Conservation (phyloP, 2,797 vertebrate species). For the Gobionotothen gibberifrons region DNA sequence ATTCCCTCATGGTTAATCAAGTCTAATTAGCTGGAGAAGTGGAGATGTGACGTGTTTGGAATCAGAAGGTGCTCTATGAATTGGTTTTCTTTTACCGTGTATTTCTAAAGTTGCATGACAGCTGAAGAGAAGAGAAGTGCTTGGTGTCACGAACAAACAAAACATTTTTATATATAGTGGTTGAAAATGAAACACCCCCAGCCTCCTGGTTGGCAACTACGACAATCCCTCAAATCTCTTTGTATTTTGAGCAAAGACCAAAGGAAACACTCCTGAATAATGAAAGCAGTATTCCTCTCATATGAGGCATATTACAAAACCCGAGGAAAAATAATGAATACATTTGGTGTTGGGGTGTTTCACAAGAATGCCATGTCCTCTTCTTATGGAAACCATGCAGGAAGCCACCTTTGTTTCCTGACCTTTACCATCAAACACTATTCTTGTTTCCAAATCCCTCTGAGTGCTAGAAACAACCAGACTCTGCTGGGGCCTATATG, state of each 20-base stretch:
- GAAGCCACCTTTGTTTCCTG: conserved; percentile 78
- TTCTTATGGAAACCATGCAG: conserved; percentile 56
- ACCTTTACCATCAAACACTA: conserved; percentile 87
- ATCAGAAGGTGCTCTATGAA: conserved; percentile 26
- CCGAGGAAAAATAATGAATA: conserved; percentile 80
- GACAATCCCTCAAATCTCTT: conserved; percentile 76
- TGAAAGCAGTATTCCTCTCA: conserved; percentile 58
- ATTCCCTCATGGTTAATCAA: conserved; percentile 66
- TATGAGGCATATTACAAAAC: conserved; percentile 76
- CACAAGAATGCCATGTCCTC: conserved; percentile 58
- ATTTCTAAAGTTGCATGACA: conserved; percentile 16
- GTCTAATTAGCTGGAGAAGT: conserved; percentile 58
- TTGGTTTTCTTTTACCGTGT: conserved; percentile 9
- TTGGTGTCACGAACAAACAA: conserved; percentile 83
- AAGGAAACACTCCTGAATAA: conserved; percentile 72
- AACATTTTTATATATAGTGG: conserved; percentile 86
- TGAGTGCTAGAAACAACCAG: conserved; percentile 76
- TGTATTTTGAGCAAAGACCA: conserved; percentile 68
- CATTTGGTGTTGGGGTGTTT: conserved; percentile 70
- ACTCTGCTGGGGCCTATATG: conserved; percentile 85
- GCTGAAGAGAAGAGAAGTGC: conserved; percentile 78
- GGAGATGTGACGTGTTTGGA: conserved; percentile 26
- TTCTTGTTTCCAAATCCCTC: conserved; percentile 87
- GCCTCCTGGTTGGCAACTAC: conserved; percentile 66
- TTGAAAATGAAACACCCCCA: conserved; percentile 56